Evolutionary conservation across 2,113 vertebrate species (phyloP), one percentile per base, ranked within the genome.

Genomic region (Petrocephalus microphthalmus): DNA sequence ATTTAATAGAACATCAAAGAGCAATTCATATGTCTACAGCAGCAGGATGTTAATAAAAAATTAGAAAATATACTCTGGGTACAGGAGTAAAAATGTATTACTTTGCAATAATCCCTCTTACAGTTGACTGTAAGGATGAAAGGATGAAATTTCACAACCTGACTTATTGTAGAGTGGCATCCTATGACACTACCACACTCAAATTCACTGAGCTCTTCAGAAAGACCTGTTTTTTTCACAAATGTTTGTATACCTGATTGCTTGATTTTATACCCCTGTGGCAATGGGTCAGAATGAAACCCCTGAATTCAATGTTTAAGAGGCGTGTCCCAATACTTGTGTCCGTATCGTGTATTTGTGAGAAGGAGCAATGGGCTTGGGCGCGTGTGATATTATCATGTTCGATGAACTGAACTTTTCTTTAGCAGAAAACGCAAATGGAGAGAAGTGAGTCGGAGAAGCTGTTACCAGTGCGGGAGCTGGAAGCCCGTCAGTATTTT

Each of bases 401-500:
- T 29, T 85, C 15, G 20, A n/a, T 47, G 0, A 37, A 42, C 25
- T 2, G 29, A 19, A n/a, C 33, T 52, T 67, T 42, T 71, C 49
- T 7, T 85, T 71, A 87, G 25, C 93, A 99, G 98, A 98, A 97
- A 94, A 93, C 84, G 49, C 96, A 97, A 90, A 95, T 94, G 60
- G 98, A 96, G 89, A 95, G 94, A 91, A 96, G 95, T 7, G 33
- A 89, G 5, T 99, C 97, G 0, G 98, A 99, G 93, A 96, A 91
- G 88, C 91, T 99, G 53, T 87, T 99, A 85, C 89, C 93, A 5
- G 94, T 99, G 88, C 94, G 88, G 91, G 98, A 99, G 29, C 95
- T 99, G 92, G 97, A 99, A 88, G 97, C 97, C 85, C 97, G 98
- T 99, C 94, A 96, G 98, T 97, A 81, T 54, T 25, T 53, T n/a